Percentiles rank a stretch among this genome's conserved stretches.
phyloP scores from a whole-genome alignment of 2,113 vertebrate species.

The Cryptomyrus ogoouensis region DNA sequence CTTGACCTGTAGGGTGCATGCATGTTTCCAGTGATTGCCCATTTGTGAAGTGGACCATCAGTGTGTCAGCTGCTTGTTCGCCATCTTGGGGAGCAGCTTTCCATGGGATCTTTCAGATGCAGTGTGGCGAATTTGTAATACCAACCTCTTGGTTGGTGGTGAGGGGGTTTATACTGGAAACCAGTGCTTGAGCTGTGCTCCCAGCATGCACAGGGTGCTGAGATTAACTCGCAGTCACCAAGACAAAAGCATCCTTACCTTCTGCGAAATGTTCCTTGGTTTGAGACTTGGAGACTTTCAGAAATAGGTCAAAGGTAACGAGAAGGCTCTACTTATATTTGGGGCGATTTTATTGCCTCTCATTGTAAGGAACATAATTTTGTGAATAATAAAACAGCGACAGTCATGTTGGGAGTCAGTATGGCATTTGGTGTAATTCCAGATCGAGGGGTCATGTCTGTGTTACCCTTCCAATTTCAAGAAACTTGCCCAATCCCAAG shows the following conservation, averaged over 20 bases:
- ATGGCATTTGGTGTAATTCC: not conserved
- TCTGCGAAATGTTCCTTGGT: not conserved
- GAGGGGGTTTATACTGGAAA: not conserved
- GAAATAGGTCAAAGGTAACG: not conserved
- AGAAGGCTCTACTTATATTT: not conserved
- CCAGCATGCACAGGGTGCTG: not conserved
- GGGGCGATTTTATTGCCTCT: not conserved
- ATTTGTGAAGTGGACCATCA: not conserved
- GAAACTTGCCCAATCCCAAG: not conserved
- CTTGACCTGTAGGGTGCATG: not conserved
- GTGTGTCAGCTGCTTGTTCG: not conserved
- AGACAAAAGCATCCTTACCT: not conserved
- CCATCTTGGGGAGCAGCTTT: not conserved
- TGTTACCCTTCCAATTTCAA: not conserved
- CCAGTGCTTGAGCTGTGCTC: not conserved
- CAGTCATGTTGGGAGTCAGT: not conserved
- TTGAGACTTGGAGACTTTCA: not conserved
- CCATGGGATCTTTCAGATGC: not conserved
- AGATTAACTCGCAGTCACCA: not conserved
- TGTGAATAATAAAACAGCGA: not conserved
- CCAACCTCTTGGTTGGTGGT: not conserved
- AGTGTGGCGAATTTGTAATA: not conserved
- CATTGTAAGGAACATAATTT: not conserved
- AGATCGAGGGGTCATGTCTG: not conserved
- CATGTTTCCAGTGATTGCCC: not conserved